Conservation (phyloP, 2,797 vertebrate species). For the Salarias fasciatus region DNA sequence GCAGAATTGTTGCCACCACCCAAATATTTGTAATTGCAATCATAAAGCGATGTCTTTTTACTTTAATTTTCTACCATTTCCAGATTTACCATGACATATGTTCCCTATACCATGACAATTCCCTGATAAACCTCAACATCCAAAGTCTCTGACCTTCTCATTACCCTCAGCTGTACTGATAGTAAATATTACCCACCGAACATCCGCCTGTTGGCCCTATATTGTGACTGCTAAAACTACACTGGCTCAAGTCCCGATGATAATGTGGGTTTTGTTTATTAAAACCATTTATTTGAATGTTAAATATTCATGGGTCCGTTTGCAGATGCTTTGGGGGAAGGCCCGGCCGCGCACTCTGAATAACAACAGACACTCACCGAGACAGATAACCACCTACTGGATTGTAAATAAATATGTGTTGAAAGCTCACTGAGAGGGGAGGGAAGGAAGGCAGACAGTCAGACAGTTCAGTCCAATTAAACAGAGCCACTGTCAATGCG, state of each 20-base stretch:
- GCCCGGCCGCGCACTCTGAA: slow-evolving; percentile 35
- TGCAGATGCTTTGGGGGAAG: slow-evolving; percentile 42
- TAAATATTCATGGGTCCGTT: slow-evolving; percentile 58
- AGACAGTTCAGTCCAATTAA: slow-evolving; percentile 57
- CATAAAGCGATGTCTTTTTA: too few species aligned
- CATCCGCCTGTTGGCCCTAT: too few species aligned
- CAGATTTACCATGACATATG: too few species aligned
- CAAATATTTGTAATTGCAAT: too few species aligned
- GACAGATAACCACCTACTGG: slow-evolving; percentile 23
- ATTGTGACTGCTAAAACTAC: background rate
- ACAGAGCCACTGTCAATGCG: slow-evolving; percentile 21
- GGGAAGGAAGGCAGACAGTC: slow-evolving; percentile 12
- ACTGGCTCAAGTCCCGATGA: slow-evolving; percentile 21
- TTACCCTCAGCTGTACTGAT: too few species aligned
- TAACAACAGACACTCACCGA: slow-evolving; percentile 33
- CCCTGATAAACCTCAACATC: too few species aligned
- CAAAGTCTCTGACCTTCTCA: too few species aligned
- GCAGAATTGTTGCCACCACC: too few species aligned
- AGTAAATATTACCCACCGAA: too few species aligned
- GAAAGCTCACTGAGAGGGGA: slow-evolving; percentile 43
- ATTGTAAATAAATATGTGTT: slow-evolving; percentile 58
- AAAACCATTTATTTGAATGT: slow-evolving; percentile 50
- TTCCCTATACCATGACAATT: too few species aligned
- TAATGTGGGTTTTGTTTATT: slow-evolving; percentile 47
- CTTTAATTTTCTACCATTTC: too few species aligned